Base-by-base conservation (phyloP, 2,797 vertebrate genomes). In the Lutjanus campechanus region DNA sequence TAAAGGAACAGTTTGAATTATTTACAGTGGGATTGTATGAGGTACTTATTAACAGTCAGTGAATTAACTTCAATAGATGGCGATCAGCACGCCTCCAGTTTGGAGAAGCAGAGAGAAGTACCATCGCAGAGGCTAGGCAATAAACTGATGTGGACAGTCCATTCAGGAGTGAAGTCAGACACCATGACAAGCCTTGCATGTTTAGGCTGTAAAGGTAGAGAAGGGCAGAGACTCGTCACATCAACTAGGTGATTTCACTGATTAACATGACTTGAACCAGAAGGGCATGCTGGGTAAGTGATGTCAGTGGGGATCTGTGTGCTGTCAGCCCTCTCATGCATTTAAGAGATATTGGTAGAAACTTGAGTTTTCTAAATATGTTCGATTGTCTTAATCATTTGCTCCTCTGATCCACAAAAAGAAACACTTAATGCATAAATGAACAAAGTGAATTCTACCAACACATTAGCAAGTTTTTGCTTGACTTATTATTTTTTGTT, bases 381-480 rank as follows among this genome's bases (percentile, higher is more conserved):
- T 65, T 60, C 59, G 51, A 11, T 7, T 5, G 19, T 67, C 50
- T 76, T 73, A 73, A 76, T 73, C 46, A 73, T 77, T 69, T 81
- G 77, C 69, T 81, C 59, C 77, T 73, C 25, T 77, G 64, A 65
- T 69, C 47, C 69, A 81, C 29, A 46, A 77, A 49, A 67, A 51
- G 50, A 25, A 65, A 60, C 41, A 36, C 46, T 69, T 54, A 25
- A 17, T 59, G 17, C 65, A 58, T 20, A 62, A 67, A 62, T 65
- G 44, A 70, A 44, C 36, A 59, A 75, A 49, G 20, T 40, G 68
- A 59, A 55, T 50, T 55, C 47, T n/a, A 50, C 49, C n/a, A 50
- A 58, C 64, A 63, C 36, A 4, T 62, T 20, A 69, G 43, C 40
- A 40, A 10, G 49, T 63, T 68, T 65, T 49, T 61, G 55, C 55